Evolutionary conservation across 1,140 invertebrate genomes (phyloP).

Genomic region (Drosophila athabasca): DNA sequence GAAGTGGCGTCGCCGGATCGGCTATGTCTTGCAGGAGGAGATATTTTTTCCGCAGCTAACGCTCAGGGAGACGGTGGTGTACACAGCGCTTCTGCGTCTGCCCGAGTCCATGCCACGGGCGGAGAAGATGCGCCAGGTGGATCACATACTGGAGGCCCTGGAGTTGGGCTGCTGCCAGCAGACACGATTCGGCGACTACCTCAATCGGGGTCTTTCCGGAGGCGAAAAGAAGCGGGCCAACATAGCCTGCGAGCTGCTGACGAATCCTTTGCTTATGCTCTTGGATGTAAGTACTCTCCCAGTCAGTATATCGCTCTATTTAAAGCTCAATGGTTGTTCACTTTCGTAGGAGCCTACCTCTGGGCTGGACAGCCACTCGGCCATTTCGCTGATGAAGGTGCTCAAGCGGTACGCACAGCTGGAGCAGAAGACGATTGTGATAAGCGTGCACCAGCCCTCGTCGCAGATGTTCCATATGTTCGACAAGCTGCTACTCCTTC

Average conservation of each 20-base stretch:
- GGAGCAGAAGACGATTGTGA: conserved; percentile 92
- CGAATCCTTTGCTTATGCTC: conserved; percentile 92
- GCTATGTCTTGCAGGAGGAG: conserved; percentile 94
- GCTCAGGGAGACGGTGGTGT: conserved; percentile 91
- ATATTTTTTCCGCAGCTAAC: conserved; percentile 93
- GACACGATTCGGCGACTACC: conserved; percentile 92
- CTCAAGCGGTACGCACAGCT: conserved; percentile 90
- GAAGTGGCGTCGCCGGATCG: conserved; percentile 90
- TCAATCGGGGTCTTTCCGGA: conserved; percentile 91
- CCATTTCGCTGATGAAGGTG: conserved; percentile 89
- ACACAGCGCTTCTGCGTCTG: conserved; percentile 89
- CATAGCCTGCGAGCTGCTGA: conserved; percentile 93
- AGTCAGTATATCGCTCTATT: background rate
- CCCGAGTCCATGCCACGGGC: conserved; percentile 89
- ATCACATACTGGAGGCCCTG: conserved; percentile 91
- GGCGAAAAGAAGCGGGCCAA: conserved; percentile 94
- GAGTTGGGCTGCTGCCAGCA: conserved; percentile 91
- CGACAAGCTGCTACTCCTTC: conserved; percentile 91
- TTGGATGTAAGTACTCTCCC: conserved; percentile 88
- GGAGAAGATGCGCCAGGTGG: conserved; percentile 91
- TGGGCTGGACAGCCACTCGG: conserved; percentile 93
- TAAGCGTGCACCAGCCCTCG: conserved; percentile 94
- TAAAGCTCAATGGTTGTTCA: background rate
- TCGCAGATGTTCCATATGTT: conserved; percentile 95
- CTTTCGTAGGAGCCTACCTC: conserved; percentile 91